Evolutionary conservation across 2,888 invertebrate genomes (phyloP).

Genomic region (Callosobruchus maculatus): DNA sequence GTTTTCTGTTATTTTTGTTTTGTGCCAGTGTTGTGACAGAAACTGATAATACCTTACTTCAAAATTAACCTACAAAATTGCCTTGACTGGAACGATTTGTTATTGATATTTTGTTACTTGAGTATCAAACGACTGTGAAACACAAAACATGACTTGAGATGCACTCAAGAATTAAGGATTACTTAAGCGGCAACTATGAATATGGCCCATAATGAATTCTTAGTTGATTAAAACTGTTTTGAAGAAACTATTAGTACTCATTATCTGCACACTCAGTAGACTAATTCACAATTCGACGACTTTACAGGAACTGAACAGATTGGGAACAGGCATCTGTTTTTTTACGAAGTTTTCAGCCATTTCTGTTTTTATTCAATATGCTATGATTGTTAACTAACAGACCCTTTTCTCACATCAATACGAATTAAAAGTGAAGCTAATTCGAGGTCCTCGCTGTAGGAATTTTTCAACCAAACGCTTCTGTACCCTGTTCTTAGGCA

Average conservation of each 20-base stretch:
- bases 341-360: background rate
- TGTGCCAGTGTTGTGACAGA: too few species aligned
- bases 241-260: background rate
- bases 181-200: too few species aligned
- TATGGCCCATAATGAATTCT: background rate
- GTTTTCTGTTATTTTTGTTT: too few species aligned
- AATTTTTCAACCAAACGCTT: constrained; percentile 87
- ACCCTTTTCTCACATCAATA: constrained; percentile 49
- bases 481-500: constrained; percentile 84
- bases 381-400: background rate
- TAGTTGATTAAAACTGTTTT: background rate
- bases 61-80: too few species aligned
- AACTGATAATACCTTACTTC: too few species aligned
- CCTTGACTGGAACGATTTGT: too few species aligned
- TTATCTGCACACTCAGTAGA: background rate
- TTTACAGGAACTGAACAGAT: constrained; percentile 1
- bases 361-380: background rate
- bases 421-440: constrained; percentile 85
- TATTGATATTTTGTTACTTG: too few species aligned
- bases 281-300: background rate
- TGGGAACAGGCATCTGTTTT: background rate
- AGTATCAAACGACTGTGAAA: too few species aligned
- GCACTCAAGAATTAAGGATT: too few species aligned
- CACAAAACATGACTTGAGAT: too few species aligned
- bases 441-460: constrained; percentile 88